phyloP scores from a whole-genome alignment of 2,113 vertebrate species.

The Aix galericulata region DNA sequence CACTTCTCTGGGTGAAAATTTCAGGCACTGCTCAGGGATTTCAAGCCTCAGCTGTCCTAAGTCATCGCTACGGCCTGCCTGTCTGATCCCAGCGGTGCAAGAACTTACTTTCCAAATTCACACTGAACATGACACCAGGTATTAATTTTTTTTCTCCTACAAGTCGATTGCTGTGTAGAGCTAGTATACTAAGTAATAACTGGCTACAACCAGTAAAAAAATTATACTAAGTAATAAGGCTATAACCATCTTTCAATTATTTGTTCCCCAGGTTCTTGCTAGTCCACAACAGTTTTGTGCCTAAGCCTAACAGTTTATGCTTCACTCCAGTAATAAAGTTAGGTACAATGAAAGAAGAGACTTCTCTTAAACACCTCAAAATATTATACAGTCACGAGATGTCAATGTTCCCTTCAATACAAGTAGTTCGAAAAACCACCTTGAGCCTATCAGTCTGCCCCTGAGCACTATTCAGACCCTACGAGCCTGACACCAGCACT shows the following conservation, averaged over 20 bases:
- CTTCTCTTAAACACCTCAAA: not conserved
- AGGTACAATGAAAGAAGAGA: not conserved
- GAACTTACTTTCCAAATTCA: not conserved
- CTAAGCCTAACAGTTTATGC: not conserved
- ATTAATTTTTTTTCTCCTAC: not conserved
- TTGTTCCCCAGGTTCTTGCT: not conserved
- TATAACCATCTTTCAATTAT: not conserved
- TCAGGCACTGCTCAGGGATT: not conserved
- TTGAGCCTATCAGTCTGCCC: not conserved
- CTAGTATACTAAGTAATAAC: not conserved
- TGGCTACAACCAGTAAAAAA: too few relatives aligned
- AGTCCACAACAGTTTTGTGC: not conserved
- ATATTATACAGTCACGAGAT: not conserved
- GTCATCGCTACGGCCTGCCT: not conserved
- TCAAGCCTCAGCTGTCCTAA: not conserved
- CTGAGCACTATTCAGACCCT: not conserved
- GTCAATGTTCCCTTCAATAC: not conserved
- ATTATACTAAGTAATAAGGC: not conserved
- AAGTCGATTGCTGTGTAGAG: not conserved
- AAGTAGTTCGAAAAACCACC: not conserved
- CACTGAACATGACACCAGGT: not conserved
- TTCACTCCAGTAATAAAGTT: not conserved
- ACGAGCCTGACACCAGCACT: not conserved
- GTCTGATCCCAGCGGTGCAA: not conserved
- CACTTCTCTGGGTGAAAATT: not conserved